phyloP scores from a whole-genome alignment of 2,113 vertebrate species.

The Platichthys stellatus region DNA sequence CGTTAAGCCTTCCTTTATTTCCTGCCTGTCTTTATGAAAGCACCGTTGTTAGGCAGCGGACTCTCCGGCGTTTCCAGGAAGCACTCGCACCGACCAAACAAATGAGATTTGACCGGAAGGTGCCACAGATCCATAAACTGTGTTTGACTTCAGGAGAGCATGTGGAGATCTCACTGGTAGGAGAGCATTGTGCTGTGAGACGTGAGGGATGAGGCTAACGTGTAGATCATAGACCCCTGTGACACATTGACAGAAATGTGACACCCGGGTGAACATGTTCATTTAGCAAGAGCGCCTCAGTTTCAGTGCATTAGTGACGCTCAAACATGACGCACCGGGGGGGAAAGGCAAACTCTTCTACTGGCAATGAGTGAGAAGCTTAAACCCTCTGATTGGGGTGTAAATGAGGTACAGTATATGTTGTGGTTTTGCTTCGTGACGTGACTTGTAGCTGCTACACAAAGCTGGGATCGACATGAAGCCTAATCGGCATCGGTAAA shows the following conservation, averaged over 20 bases:
- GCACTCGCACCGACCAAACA: background rate
- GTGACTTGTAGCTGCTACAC: conserved; percentile 2
- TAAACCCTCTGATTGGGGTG: too few relatives aligned
- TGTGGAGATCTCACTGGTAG: background rate
- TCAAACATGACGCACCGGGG: too few relatives aligned
- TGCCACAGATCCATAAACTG: background rate
- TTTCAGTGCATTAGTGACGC: too few relatives aligned
- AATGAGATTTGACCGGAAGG: background rate
- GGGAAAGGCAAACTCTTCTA: too few relatives aligned
- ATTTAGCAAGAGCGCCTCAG: too few relatives aligned
- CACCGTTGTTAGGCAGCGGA: background rate
- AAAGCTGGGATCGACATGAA: background rate
- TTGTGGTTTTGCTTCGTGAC: background rate
- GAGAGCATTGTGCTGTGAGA: background rate
- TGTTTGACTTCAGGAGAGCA: background rate
- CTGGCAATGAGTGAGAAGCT: too few relatives aligned
- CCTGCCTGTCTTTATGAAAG: conserved; percentile 9
- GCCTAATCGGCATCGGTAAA: background rate
- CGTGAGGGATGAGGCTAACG: background rate
- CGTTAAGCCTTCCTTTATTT: conserved; percentile 3
- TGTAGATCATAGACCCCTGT: background rate
- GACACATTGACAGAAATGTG: too few relatives aligned
- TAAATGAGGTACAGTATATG: too few relatives aligned
- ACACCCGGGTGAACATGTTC: too few relatives aligned
- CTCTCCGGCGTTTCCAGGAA: conserved; percentile 2